Evolutionary conservation across 2,888 invertebrate genomes (phyloP), one percentile per base, ranked within the genome.

Genomic region (Oxytorus armatus): DNA sequence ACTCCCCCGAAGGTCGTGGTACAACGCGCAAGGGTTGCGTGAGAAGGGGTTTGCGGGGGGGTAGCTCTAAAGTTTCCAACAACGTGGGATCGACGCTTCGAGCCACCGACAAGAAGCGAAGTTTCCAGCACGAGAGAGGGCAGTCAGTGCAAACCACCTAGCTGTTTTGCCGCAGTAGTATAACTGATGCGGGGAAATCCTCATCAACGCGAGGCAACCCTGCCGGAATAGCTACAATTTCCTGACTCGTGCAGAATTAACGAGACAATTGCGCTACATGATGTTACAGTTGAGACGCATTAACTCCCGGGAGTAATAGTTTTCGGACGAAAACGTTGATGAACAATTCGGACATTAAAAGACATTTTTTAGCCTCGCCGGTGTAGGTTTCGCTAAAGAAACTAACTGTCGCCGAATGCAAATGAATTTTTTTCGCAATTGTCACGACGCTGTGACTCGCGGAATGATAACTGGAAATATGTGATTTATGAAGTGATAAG

Each of bases 51-150:
- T 2, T 3, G 21, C n/a, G 51, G 44, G 18, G 33, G 59, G 33
- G 23, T 16, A 61, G n/a, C 4, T 44, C 10, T 16, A 77, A 77
- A 77, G 55, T 77, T 77, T 77, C 47, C 70, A 77, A 70, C 77
- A 63, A 63, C 55, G 21, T 42, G 42, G 55, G 33, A 77, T 70
- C 70, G 70, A 70, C 69, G 77, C 63, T 70, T 49, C 47, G 77
- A 66, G 47, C 18, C 18, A 36, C 33, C 63, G 55, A 47, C 69
- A 44, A 77, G 76, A 76, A 69, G 69, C 25, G 23, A 77, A 70
- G 47, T 77, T 77, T 63, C 70, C 63, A 33, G 57, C n/a, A n/a
- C 25, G 53, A 16, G 11, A 51, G 53, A 55, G 69, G 42, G 55
- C 42, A 59, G 39, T 61, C 61, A 53, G 69, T 42, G 44, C 18